Evolutionary conservation across 1,140 invertebrate genomes (phyloP).

Genomic region (Branchinecta lynchi): DNA sequence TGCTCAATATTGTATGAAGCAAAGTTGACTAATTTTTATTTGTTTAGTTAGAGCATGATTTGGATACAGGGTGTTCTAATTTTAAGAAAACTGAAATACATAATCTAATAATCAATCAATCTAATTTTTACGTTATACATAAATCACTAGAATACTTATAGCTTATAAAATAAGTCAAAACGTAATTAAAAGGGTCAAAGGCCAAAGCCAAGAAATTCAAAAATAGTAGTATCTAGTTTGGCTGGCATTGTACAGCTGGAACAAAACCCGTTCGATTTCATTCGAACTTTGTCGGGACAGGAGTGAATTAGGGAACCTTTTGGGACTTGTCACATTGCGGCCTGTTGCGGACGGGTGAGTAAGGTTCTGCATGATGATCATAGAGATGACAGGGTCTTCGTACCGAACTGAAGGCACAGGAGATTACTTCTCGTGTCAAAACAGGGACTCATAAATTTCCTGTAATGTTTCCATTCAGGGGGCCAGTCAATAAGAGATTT

Average conservation of each 20-base stretch:
- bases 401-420: neutral
- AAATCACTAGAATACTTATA: no score
- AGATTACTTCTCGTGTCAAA: neutral
- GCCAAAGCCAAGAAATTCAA: neutral
- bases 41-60: no score
- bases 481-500: no score
- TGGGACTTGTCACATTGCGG: neutral
- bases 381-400: no score
- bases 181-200: neutral
- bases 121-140: no score
- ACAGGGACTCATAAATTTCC: no score
- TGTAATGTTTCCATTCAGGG: no score
- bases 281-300: neutral
- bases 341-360: neutral
- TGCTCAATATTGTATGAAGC: no score
- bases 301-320: neutral
- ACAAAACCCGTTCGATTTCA: neutral
- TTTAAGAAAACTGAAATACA: no score
- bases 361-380: neutral
- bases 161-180: neutral
- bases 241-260: neutral
- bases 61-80: no score
- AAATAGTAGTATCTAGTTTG: neutral
- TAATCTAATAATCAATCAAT: no score
- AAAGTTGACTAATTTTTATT: no score